A percentile compares a stretch with the other conserved stretches of the same genome.
Conservation (phyloP, 2,797 vertebrate species). For the Pteropus rufus region DNA sequence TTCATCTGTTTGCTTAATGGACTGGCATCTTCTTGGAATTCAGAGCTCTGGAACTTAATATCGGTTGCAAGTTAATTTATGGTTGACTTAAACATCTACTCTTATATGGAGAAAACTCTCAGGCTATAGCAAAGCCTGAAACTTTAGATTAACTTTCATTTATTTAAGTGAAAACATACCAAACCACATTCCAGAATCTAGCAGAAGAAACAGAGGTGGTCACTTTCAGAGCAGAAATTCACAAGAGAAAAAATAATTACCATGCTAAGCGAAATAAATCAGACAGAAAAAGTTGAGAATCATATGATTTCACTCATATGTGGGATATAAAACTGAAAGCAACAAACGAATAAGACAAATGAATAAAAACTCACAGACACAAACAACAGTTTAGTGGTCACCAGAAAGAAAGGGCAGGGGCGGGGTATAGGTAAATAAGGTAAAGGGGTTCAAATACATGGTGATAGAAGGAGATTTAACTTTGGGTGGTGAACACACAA, state of each 20-base stretch:
- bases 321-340: too few species aligned
- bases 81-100: slow-evolving; percentile 12
- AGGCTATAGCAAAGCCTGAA: not conserved
- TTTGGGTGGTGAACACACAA: too few species aligned
- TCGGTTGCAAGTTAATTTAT: slow-evolving; percentile 38
- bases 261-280: too few species aligned
- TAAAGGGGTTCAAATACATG: too few species aligned
- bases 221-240: not conserved
- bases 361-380: too few species aligned
- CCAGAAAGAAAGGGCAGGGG: too few species aligned
- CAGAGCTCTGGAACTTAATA: slow-evolving; percentile 43
- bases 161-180: not conserved
- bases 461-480: too few species aligned
- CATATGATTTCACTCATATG: too few species aligned
- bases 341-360: too few species aligned
- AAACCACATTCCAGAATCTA: slow-evolving; percentile 6
- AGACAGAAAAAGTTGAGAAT: too few species aligned
- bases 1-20: slow-evolving; percentile 63
- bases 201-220: not conserved
- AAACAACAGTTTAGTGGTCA: too few species aligned
- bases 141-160: slow-evolving; percentile 17
- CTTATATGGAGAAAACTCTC: not conserved
- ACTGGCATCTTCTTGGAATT: slow-evolving; percentile 62
- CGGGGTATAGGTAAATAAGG: too few species aligned
- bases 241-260: not conserved